Evolutionary conservation across 2,888 invertebrate species (phyloP), one percentile per base, ranked within the genome.

Genomic region (Leptinotarsa tumamoca): DNA sequence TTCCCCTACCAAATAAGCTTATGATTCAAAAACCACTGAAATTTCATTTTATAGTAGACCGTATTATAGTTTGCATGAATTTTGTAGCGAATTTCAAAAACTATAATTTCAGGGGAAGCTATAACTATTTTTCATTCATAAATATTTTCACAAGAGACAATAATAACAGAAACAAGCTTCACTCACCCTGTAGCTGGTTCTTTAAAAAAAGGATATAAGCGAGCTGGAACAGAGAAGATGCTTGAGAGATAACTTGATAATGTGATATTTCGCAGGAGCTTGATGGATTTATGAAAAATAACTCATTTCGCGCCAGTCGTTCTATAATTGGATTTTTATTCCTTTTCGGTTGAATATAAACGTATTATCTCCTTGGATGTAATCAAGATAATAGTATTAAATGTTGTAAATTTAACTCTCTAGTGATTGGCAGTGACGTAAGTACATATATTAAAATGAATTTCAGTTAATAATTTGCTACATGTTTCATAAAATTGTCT

Each of bases 71-170:
- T 33, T 5, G 27, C 33, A 33, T 33, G 33, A 33, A 33, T 33
- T 33, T 7, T 10, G 5, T 33, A 33, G 33, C 2, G 33, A 10
- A 33, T 33, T 33, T 10, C 33, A 7, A 33, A 10, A 5, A 33
- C 7, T 33, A 7, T 33, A 1, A 33, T 2, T 33, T 33, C 10
- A 33, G 10, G 7, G 33, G 10, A 33, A 33, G 33, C 33, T 33
- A 0, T 33, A 33, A 33, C 10, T 33, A 10, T 33, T 7, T 33
- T 33, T 33, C 33, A 33, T 2, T 33, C 33, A 33, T 33, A 33
- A 33, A 33, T 33, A 10, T 33, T 33, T 33, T 33, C 33, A 10
- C 33, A 33, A 33, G 33, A n/a, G 72, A 77, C 72, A 77, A 80
- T 17, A 52, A 52, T 17, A n/a, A n/a, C 52, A 17, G 52, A 52